These are phyloP conservation scores for Watersipora subatra DNA, from an alignment of 1,140 invertebrate genomes.

Conservation along the genomic window DNA sequence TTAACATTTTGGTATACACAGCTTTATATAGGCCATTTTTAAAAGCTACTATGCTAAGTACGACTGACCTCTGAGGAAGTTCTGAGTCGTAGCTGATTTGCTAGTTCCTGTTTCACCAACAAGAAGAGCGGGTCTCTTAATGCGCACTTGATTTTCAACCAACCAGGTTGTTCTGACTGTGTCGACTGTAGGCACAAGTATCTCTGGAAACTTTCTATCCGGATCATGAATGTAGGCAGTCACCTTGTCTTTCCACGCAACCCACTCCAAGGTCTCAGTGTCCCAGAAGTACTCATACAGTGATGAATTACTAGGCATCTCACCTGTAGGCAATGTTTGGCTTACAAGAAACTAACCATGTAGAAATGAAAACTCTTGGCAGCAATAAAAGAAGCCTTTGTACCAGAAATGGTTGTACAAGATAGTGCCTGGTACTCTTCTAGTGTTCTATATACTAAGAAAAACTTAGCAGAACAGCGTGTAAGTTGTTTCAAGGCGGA, in stretches of 20 bases:
- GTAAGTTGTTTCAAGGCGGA: too few species aligned
- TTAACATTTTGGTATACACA: too few species aligned
- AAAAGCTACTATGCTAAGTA: too few species aligned
- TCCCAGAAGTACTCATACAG: slow-evolving; percentile 72
- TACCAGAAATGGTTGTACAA: not conserved
- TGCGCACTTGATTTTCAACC: slow-evolving; percentile 60
- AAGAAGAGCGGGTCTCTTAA: slow-evolving; percentile 62
- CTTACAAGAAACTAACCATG: too few species aligned
- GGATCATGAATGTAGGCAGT: slow-evolving; percentile 59
- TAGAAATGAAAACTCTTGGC: slow-evolving; percentile 3
- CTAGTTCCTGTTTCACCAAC: slow-evolving; percentile 79
- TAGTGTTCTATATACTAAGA: too few species aligned
- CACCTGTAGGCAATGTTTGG: slow-evolving; percentile 44
- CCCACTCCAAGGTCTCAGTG: slow-evolving; percentile 52
- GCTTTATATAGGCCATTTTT: too few species aligned
- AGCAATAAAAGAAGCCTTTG: slow-evolving; percentile 2
- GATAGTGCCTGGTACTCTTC: too few species aligned
- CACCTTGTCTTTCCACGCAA: slow-evolving; percentile 67
- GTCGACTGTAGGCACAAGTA: slow-evolving; percentile 75
- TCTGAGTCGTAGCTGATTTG: slow-evolving; percentile 71
- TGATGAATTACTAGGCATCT: slow-evolving; percentile 52
- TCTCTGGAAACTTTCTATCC: slow-evolving; percentile 57
- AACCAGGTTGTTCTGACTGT: slow-evolving; percentile 64
- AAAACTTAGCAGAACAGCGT: too few species aligned
- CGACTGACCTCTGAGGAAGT: slow-evolving; percentile 56